Evolutionary conservation across 2,113 vertebrate species (phyloP), one percentile per base, ranked within the genome.

Genomic region (Menidia beryllina): DNA sequence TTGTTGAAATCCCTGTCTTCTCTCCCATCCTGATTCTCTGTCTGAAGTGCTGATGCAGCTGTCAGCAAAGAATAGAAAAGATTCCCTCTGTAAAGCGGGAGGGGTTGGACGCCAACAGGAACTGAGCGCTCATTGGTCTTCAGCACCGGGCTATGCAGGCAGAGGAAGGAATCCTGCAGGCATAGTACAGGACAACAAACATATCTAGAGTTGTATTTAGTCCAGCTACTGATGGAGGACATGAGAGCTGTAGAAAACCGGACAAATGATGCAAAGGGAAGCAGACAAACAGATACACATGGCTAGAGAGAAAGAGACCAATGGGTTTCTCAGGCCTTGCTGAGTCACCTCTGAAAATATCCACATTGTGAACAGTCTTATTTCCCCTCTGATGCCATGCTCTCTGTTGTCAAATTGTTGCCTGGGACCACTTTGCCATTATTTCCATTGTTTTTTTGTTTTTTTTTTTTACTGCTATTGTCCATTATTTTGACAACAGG

Each of bases 261-360:
- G 48, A 59, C 67, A 56, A 27, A 53, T 38, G 30, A n/a, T 7
- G 4, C 45, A 14, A 17, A 49, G 41, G 24, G 21, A 59, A 45
- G 58, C 1, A 10, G 30, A 66, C 8, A 27, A 52, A 79, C 23
- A 61, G 43, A 81, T 24, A 38, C 41, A 72, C 30, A 76, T 47
- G 34, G n/a, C 39, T 30, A 69, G 19, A 34, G 47, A 15, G n/a
- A 43, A 70, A 54, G 7, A 52, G 34, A 48, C 9, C 11, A 48
- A 69, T 41, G 55, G 50, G 30, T 65, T 81, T 43, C 61, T 75
- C 30, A 69, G 63, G 55, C 47, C 66, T 71, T 58, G 69, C 76
- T 71, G 81, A 53, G 56, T 73, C 72, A 77, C 62, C 66, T 82
- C 55, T 81, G 60, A 83, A 77, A 57, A 9, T 78, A 36, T 23